A percentile compares a stretch with the other conserved stretches of the same genome.
Evolutionary conservation across 2,113 vertebrate species (phyloP).

Genomic region (Cheirogaleus medius): DNA sequence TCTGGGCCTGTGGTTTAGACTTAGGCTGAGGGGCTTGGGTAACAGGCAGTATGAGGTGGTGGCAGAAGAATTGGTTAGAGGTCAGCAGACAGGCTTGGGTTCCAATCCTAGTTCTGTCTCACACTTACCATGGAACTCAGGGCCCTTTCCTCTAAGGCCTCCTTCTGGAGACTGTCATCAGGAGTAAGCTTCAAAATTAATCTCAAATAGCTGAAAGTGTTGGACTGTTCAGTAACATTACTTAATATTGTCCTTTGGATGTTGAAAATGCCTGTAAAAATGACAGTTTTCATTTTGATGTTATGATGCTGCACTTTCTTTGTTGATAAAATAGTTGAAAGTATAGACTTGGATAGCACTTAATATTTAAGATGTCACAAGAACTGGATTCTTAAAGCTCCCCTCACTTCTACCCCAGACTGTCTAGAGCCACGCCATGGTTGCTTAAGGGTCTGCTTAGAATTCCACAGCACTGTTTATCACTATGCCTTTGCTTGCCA

Average conservation of each 20-base stretch:
- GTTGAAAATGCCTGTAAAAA: constrained; percentile 37
- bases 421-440: not conserved
- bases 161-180: not conserved
- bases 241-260: not conserved
- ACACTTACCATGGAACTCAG: not conserved
- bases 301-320: not conserved
- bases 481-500: not conserved
- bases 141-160: not conserved
- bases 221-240: not conserved
- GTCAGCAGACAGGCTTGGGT: not conserved
- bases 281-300: constrained; percentile 19
- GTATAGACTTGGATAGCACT: not conserved
- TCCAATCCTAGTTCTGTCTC: not conserved
- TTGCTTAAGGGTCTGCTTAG: not conserved
- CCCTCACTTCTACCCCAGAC: not conserved
- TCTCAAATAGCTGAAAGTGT: not conserved
- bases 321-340: not conserved
- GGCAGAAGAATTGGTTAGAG: constrained; percentile 23
- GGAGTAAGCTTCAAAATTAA: constrained; percentile 9
- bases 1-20: constrained; percentile 12
- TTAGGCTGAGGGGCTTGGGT: not conserved
- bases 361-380: constrained; percentile 8
- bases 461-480: not conserved
- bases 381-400: not conserved
- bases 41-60: not conserved